Percentiles rank a stretch among this genome's conserved stretches.
Evolutionary conservation across 2,797 vertebrate species (phyloP).

Genomic region (Ciconia nigra): DNA sequence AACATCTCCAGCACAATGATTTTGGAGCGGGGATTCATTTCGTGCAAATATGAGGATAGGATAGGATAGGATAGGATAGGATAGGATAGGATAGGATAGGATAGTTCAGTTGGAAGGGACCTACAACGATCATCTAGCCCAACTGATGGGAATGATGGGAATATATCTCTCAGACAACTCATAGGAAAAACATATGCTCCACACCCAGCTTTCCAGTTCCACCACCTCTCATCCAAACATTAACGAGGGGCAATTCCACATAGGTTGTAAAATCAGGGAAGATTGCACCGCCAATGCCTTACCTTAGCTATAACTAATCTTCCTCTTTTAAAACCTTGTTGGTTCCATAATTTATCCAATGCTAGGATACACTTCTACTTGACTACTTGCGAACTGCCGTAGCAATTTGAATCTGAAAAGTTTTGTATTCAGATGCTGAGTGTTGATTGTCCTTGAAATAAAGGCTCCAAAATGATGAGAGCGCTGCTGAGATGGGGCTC

Average conservation of each 20-base stretch:
- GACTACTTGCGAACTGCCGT: neutral
- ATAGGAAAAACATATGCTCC: neutral
- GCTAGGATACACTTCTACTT: neutral
- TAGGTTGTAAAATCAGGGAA: neutral
- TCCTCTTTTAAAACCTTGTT: neutral
- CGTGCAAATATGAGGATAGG: neutral
- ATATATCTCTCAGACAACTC: neutral
- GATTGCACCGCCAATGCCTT: neutral
- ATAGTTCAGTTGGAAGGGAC: neutral
- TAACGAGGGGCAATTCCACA: neutral
- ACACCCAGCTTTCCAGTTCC: neutral
- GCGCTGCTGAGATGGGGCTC: neutral
- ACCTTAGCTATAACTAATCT: neutral
- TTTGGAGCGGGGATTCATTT: neutral
- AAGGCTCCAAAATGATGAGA: neutral
- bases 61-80: neutral
- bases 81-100: neutral
- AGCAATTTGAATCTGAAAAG: neutral
- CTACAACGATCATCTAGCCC: neutral
- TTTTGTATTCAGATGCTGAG: neutral
- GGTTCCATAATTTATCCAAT: neutral
- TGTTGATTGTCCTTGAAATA: neutral
- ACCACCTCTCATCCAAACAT: neutral
- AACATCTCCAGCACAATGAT: neutral
- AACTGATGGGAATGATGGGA: neutral